These are phyloP conservation scores for Cepaea hortensis DNA, from an alignment of 2,888 invertebrate genomes.

Conservation along the genomic window DNA sequence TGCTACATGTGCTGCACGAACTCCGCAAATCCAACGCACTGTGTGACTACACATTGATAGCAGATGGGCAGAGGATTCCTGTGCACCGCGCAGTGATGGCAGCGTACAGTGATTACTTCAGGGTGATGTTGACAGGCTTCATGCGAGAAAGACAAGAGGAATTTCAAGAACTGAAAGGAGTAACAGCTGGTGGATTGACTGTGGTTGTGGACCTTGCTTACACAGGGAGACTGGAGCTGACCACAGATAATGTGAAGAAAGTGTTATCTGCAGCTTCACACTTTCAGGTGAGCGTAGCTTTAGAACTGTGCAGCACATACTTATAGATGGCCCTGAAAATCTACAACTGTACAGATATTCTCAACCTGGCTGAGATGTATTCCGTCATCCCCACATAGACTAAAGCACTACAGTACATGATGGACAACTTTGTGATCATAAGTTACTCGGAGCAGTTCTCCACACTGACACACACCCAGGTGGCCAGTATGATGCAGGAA, in stretches of 20 bases:
- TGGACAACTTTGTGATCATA: constrained; percentile 72
- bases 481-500: constrained; percentile 66
- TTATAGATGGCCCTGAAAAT: constrained; percentile 70
- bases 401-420: constrained; percentile 67
- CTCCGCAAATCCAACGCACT: constrained; percentile 67
- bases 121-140: constrained; percentile 62
- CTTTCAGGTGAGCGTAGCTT: constrained; percentile 73
- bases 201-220: constrained; percentile 75
- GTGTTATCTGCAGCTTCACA: constrained; percentile 75
- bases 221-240: constrained; percentile 70
- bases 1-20: constrained; percentile 69
- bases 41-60: constrained; percentile 72
- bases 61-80: constrained; percentile 63
- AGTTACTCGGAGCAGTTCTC: constrained; percentile 71
- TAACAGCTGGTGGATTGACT: constrained; percentile 71
- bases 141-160: constrained; percentile 72
- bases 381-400: constrained; percentile 61
- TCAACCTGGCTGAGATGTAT: constrained; percentile 74
- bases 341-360: constrained; percentile 74
- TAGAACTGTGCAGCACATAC: constrained; percentile 73
- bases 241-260: constrained; percentile 71
- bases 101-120: no score
- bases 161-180: constrained; percentile 68
- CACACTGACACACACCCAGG: constrained; percentile 67
- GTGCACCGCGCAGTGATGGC: constrained; percentile 34